Percentiles rank a stretch among this genome's conserved stretches.
These are phyloP conservation scores for Ophioninae sp. DNA, from an alignment of 2,888 invertebrate genomes.

Conservation along the genomic window DNA sequence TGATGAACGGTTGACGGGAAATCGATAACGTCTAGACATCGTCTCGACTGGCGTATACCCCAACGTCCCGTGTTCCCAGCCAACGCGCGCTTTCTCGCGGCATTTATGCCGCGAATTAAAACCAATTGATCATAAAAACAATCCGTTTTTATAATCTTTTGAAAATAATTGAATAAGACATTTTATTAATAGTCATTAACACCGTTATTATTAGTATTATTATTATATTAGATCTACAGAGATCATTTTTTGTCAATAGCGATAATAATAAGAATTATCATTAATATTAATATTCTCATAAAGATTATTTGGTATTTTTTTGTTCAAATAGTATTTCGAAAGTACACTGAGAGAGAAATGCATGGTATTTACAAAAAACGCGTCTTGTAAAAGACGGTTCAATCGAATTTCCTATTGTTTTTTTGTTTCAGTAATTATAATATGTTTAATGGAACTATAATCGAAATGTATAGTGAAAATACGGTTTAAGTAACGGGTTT, in stretches of 20 bases:
- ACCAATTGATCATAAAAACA: neutral
- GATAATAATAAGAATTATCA: neutral
- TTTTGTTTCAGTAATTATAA: no score
- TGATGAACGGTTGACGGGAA: constrained; percentile 80
- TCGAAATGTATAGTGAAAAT: no score
- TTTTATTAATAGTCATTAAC: neutral
- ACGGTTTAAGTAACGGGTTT: no score
- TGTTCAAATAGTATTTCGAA: neutral
- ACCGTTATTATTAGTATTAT: neutral
- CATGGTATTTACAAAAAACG: neutral
- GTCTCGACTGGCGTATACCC: constrained; percentile 8
- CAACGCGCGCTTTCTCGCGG: neutral
- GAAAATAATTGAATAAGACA: no score
- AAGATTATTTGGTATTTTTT: neutral
- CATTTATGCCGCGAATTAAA: neutral
- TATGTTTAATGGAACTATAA: no score
- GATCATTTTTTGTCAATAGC: neutral
- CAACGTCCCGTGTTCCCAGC: neutral
- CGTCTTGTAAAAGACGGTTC: no score
- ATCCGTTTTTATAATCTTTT: no score
- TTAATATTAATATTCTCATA: neutral
- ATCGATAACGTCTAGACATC: constrained; percentile 73
- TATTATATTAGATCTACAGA: neutral
- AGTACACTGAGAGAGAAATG: neutral
- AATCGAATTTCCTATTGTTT: no score